Evolutionary conservation across 2,797 vertebrate genomes (phyloP), one percentile per base, ranked within the genome.

Genomic region (Ctenochaetus hawaiiensis): DNA sequence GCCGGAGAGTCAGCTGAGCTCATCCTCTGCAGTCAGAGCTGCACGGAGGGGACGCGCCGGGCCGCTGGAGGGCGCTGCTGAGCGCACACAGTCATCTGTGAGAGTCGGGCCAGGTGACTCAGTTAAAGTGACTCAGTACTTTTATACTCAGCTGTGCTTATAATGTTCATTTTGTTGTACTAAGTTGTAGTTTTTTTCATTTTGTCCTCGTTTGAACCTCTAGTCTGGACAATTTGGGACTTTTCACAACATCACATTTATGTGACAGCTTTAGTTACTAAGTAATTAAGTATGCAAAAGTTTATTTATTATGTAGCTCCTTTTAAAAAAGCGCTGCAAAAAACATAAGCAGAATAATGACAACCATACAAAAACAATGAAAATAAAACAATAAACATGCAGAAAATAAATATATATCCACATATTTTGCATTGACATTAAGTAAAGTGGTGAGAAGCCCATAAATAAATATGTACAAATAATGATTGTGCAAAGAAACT

Each of bases 21-120:
- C 87, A 84, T 61, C 78, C 86, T 81, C 93, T 70, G 94, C 93
- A 91, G 93, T 87, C 90, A 69, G 70, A 67, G 84, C 73, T 37
- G 85, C 80, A 5, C 37, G 44, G 30, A 51, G 60, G 5, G 0
- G 0, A 34, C 49, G 2, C 6, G 0, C 4, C 1, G 0, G 16
- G 67, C 87, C 91, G 47, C 84, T 60, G 49, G 87, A 22, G 67
- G 90, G 78, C 82, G 88, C 90, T 86, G 76, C 70, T 1, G 80
- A 4, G 18, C 61, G 4, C 71, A 17, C 47, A 20, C 23, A 5
- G 60, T 8, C 39, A 14, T 9, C 52, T 13, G 49, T 9, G 3
- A 30, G 8, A 0, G 2, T 34, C 30, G 26, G 37, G 37, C 20
- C 54, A 2, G 5, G 8, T 14, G 17, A 13, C 3, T 22, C 41